phyloP scores from a whole-genome alignment of 2,797 vertebrate genomes.

The Podargus strigoides region DNA sequence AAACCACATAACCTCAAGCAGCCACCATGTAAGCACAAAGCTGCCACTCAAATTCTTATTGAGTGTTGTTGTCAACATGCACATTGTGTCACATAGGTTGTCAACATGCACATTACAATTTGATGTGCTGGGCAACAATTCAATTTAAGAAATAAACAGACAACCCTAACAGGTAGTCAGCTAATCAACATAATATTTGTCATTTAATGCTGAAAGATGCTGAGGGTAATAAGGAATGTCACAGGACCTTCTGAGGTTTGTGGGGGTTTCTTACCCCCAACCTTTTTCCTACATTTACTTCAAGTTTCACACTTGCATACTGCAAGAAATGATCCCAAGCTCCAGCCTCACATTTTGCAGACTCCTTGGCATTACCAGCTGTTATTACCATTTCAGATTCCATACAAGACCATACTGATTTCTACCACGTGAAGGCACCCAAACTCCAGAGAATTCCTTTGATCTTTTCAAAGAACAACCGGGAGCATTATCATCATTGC shows the following conservation, averaged over 20 bases:
- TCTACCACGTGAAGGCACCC: not conserved
- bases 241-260: not conserved
- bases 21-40: not conserved
- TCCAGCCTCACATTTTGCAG: not conserved
- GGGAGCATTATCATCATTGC: accelerated
- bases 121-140: not conserved
- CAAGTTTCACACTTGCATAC: not conserved
- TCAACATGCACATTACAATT: not conserved
- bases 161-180: not conserved
- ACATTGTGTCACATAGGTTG: too few relatives aligned
- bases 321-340: not conserved
- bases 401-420: not conserved
- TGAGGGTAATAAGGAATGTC: not conserved
- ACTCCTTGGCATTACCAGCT: not conserved
- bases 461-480: not conserved
- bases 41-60: not conserved
- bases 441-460: not conserved
- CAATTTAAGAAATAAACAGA: not conserved
- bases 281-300: not conserved
- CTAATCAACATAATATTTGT: not conserved
- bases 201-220: not conserved
- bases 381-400: not conserved
- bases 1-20: not conserved
- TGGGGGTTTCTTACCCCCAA: accelerated
- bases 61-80: not conserved